Evolutionary conservation across 2,888 invertebrate genomes (phyloP), one percentile per base, ranked within the genome.

Genomic region (Ophraella communa): DNA sequence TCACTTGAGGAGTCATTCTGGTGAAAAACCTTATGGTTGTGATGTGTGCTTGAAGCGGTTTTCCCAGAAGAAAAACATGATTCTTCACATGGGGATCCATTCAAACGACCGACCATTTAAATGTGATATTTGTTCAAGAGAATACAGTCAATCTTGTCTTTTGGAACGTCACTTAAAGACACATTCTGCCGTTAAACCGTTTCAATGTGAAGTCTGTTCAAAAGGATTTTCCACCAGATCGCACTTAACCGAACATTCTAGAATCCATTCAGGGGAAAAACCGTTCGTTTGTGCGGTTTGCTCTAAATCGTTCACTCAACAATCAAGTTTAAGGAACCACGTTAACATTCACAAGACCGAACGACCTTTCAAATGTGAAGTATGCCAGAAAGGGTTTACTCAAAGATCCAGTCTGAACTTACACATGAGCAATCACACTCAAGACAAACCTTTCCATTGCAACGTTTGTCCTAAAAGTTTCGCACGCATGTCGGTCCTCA

Each of bases 261-360:
- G 44, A 18, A 33, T 53, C 4, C 60, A 60, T 27, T 24, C 52
- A 7, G 55, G 55, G 3, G 57, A 57, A 33, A 30, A 47, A 23
- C 47, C 45, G n/a, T 57, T 39, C 10, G 17, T n/a, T 4, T 59
- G 61, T 35, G n/a, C 44, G 20, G 30, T 54, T 1, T 61, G 61
- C n/a, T 93, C 93, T 88, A 93, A 93, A 91, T 91, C 92, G 89
- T 93, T 93, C 90, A 92, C 93, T 88, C 93, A 93, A 92, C 93
- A 93, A 91, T 93, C 93, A 90, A 93, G 93, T 91, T 92, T 93
- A 90, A 93, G 93, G 90, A 93, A 93, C 91, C 94, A 94, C 92
- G 91, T 93, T 91, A 92, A 93, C 90, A 94, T 93, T 91, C 93
- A 93, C 89, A 93, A 93, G 93, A 93, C 93, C 92, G 93, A 93